Evolutionary conservation across 1,140 invertebrate species (phyloP).

Genomic region (Telenomus remus): DNA sequence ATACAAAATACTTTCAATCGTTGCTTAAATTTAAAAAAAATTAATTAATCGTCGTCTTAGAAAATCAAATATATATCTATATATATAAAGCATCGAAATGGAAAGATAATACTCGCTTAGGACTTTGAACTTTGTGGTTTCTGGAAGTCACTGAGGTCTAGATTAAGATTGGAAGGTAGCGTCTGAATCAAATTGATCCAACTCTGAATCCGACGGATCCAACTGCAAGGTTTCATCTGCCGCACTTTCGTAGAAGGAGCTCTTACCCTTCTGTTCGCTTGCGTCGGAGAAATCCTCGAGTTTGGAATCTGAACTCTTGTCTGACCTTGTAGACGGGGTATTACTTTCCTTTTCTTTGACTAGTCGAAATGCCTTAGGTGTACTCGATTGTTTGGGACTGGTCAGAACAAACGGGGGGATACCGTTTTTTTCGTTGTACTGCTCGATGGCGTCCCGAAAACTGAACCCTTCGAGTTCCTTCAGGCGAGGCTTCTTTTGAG

Average conservation of each 20-base stretch:
- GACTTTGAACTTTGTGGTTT: too few relatives aligned
- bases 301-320: not conserved
- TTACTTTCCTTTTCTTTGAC: not conserved
- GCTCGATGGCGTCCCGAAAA: slow-evolving; percentile 19
- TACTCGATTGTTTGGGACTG: slow-evolving; percentile 9
- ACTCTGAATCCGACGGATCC: not conserved
- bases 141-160: too few relatives aligned
- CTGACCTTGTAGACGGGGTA: not conserved
- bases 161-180: too few relatives aligned
- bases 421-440: slow-evolving; percentile 23
- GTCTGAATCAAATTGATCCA: not conserved
- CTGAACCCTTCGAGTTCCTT: slow-evolving; percentile 15
- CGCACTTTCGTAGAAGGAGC: slow-evolving; percentile 15
- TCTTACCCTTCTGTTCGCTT: not conserved
- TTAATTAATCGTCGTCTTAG: too few relatives aligned
- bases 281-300: not conserved
- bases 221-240: slow-evolving; percentile 1
- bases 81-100: too few relatives aligned
- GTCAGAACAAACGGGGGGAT: not conserved
- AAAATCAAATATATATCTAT: too few relatives aligned
- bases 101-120: too few relatives aligned
- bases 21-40: too few relatives aligned
- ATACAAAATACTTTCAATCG: too few relatives aligned
- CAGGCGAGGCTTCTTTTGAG: slow-evolving; percentile 19
- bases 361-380: slow-evolving; percentile 14